phyloP scores from a whole-genome alignment of 2,113 vertebrate species.

The Naja naja region DNA sequence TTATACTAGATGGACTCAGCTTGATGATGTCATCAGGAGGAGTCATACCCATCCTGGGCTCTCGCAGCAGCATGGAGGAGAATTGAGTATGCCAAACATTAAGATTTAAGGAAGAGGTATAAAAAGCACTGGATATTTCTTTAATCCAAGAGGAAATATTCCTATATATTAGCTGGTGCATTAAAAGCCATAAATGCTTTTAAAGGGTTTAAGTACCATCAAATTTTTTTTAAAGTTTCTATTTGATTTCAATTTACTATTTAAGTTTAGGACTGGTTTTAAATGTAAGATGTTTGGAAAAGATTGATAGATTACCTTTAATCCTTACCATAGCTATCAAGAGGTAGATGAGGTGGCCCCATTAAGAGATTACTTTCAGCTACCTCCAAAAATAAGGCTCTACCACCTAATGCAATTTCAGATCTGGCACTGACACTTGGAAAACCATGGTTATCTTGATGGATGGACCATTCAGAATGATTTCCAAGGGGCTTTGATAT shows the following conservation, averaged over 20 bases:
- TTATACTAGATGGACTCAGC: too few relatives aligned
- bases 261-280: neutral
- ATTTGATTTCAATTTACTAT: neutral
- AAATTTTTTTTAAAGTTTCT: neutral
- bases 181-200: neutral
- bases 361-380: neutral
- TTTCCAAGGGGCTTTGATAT: neutral
- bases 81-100: neutral
- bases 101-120: neutral
- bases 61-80: too few relatives aligned
- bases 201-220: neutral
- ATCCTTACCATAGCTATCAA: neutral
- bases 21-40: too few relatives aligned
- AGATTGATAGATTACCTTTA: neutral
- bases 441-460: neutral
- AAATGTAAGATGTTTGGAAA: neutral
- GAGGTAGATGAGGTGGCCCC: neutral
- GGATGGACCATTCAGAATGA: neutral
- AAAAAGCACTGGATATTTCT: neutral
- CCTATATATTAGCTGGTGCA: neutral
- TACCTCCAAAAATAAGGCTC: neutral
- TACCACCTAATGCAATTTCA: neutral
- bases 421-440: neutral
- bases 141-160: neutral
- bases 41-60: too few relatives aligned